Evolutionary conservation across 1,140 invertebrate genomes (phyloP).

Genomic region (Diorhabda sublineata): DNA sequence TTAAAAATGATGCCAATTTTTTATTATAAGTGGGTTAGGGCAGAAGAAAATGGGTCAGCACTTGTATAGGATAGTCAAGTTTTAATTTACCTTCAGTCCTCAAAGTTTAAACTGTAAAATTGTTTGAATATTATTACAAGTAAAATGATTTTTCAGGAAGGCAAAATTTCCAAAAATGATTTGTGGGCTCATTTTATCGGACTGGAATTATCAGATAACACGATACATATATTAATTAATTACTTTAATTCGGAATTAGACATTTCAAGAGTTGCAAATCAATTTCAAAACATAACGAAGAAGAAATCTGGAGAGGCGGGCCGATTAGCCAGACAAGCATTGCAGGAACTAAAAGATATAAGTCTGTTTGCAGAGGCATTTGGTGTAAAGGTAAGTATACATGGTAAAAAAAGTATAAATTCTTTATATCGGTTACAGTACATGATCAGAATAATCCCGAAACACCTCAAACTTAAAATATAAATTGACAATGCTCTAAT

Average conservation of each 20-base stretch:
- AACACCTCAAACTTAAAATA: no score
- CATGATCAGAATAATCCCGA: no score
- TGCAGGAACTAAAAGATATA: constrained; percentile 70
- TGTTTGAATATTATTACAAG: no score
- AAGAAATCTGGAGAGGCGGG: constrained; percentile 62
- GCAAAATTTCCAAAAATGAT: constrained; percentile 64
- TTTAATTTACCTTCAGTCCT: no score
- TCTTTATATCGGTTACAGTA: no score
- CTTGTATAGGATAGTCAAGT: no score
- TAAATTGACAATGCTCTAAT: no score
- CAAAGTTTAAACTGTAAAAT: no score
- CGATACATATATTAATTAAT: constrained; percentile 63
- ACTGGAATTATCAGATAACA: constrained; percentile 64
- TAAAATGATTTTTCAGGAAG: constrained; percentile 47
- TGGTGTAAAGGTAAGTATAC: constrained; percentile 63
- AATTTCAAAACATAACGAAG: constrained; percentile 58
- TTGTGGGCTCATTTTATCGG: constrained; percentile 67
- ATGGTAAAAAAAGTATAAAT: no score
- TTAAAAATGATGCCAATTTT: no score
- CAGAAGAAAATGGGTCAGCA: no score
- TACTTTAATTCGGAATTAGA: constrained; percentile 70
- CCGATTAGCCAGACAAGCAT: constrained; percentile 61
- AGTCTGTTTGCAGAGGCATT: constrained; percentile 63
- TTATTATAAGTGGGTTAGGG: no score
- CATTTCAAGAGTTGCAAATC: constrained; percentile 59